Percentiles rank a stretch among this genome's conserved stretches.
phyloP scores from a whole-genome alignment of 1,140 invertebrate genomes.

The Pogonognathellus flavescens region DNA sequence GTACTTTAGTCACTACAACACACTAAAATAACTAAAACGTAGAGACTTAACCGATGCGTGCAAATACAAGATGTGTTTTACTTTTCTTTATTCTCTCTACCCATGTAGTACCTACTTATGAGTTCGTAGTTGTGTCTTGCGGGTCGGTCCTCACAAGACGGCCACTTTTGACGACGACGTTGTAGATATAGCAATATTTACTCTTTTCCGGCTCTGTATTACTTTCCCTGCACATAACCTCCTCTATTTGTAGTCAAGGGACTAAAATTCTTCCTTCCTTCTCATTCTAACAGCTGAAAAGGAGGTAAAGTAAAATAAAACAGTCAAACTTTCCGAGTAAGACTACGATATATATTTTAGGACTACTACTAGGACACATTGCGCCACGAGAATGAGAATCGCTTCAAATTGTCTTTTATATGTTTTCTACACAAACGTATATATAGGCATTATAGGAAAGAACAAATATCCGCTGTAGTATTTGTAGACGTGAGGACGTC shows the following conservation, averaged over 20 bases:
- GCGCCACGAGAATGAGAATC: not conserved
- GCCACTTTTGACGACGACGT: not conserved
- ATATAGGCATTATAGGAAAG: too few relatives aligned
- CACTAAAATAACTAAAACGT: not conserved
- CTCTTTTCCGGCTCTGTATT: not conserved
- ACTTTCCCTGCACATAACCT: slow-evolving; percentile 7
- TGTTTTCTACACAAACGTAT: too few relatives aligned
- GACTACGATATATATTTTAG: not conserved
- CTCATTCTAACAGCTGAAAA: not conserved
- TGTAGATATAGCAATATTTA: not conserved
- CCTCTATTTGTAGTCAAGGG: slow-evolving; percentile 16
- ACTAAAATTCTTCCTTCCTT: slow-evolving; percentile 21
- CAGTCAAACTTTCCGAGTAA: slow-evolving; percentile 1
- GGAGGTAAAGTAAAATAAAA: slow-evolving; percentile 40
- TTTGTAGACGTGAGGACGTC: too few relatives aligned
- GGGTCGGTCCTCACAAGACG: too few relatives aligned
- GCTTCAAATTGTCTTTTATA: not conserved
- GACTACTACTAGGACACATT: not conserved
- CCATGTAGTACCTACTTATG: too few relatives aligned
- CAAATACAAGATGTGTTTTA: not conserved
- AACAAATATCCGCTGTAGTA: too few relatives aligned
- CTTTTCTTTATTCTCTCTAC: not conserved
- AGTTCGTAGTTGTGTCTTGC: too few relatives aligned
- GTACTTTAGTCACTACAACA: not conserved
- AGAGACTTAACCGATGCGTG: not conserved